Evolutionary conservation across 1,140 invertebrate genomes (phyloP).

Genomic region (Zaprionus camerounensis): DNA sequence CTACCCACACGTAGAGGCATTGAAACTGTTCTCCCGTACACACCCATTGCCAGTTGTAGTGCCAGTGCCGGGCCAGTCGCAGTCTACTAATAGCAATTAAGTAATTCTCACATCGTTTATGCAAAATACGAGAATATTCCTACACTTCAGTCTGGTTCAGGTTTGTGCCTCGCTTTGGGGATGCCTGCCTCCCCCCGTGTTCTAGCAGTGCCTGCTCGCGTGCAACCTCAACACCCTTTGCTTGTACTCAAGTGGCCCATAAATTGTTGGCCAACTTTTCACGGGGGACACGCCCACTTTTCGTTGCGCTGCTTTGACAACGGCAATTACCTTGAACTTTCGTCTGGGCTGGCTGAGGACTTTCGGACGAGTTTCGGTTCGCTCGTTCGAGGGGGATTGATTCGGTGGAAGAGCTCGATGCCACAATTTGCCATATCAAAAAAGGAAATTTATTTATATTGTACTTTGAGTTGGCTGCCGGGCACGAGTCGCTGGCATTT

Average conservation of each 20-base stretch:
- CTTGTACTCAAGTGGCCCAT: constrained; percentile 82
- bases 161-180: not conserved
- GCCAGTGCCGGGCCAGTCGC: not conserved
- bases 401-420: constrained; percentile 32
- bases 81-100: constrained; percentile 67
- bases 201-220: constrained; percentile 74
- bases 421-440: constrained; percentile 47
- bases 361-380: not conserved
- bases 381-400: not conserved
- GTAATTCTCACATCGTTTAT: constrained; percentile 83
- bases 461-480: constrained; percentile 46
- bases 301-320: constrained; percentile 81
- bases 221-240: constrained; percentile 82
- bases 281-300: constrained; percentile 69
- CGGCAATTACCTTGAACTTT: constrained; percentile 81
- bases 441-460: constrained; percentile 73
- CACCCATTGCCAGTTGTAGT: constrained; percentile 32
- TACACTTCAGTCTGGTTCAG: constrained; percentile 16
- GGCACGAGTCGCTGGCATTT: constrained; percentile 40
- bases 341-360: constrained; percentile 17
- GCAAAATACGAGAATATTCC: constrained; percentile 70
- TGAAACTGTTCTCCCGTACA: constrained; percentile 35
- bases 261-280: constrained; percentile 80
- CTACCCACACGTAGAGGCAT: constrained; percentile 42
- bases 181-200: not conserved